A percentile compares a stretch with the other conserved stretches of the same genome.
Evolutionary conservation across 1,140 invertebrate genomes (phyloP).

Genomic region (Nomia melanderi): DNA sequence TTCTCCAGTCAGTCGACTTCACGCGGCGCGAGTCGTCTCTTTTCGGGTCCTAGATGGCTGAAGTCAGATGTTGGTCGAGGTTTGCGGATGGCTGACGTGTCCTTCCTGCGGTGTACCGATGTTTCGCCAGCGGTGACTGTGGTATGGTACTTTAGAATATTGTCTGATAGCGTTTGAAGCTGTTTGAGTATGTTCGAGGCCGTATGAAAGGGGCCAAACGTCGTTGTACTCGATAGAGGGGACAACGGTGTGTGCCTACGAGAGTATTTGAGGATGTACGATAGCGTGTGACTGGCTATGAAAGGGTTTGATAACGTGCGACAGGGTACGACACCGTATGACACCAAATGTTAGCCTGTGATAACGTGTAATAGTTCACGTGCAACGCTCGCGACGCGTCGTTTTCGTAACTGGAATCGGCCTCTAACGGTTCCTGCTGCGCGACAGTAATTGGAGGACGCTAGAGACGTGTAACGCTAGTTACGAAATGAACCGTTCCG

Average conservation of each 20-base stretch:
- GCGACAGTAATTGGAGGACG: background rate
- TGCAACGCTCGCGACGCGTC: no score
- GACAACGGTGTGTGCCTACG: no score
- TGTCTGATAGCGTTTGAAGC: background rate
- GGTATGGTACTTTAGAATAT: background rate
- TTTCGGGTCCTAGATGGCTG: background rate
- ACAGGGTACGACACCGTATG: background rate
- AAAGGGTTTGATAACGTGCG: no score
- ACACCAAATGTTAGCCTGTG: background rate
- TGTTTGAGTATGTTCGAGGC: no score
- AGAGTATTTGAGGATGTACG: no score
- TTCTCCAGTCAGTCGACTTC: background rate
- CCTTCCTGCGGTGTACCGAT: no score
- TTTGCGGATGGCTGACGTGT: background rate
- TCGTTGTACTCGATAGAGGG: no score
- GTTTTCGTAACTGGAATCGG: no score
- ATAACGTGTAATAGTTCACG: background rate
- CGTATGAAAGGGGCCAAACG: no score
- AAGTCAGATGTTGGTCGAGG: background rate
- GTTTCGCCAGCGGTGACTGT: background rate
- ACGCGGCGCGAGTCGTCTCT: background rate
- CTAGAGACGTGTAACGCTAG: no score
- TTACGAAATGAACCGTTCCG: no score
- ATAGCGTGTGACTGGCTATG: background rate
- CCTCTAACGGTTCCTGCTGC: background rate